Conservation (phyloP, 2,888 invertebrate genomes). For the Bruchidius siliquastri region DNA sequence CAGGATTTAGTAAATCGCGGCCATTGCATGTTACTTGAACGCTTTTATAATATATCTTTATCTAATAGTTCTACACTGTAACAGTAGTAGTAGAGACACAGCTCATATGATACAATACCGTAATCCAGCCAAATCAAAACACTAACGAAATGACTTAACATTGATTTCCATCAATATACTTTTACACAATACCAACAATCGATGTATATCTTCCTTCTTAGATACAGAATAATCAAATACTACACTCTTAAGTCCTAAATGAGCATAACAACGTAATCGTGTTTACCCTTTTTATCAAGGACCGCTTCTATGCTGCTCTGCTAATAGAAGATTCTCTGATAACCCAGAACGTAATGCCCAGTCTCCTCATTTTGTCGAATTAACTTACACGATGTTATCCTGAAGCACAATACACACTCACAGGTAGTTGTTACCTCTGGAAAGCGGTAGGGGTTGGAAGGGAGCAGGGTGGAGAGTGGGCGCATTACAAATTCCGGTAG, state of each 20-base stretch:
- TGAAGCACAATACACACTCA: not conserved
- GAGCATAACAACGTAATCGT: not conserved
- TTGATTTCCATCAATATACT: no score
- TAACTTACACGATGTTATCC: not conserved
- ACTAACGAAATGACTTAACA: no score
- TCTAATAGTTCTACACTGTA: no score
- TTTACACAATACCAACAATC: no score
- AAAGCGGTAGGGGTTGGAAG: not conserved
- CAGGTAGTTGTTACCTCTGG: not conserved
- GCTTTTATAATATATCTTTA: no score
- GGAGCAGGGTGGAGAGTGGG: not conserved
- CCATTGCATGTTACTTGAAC: no score
- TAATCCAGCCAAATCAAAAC: no score
- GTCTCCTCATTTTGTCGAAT: not conserved
- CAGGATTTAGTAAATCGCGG: no score
- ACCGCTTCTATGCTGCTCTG: not conserved
- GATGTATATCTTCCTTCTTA: no score
- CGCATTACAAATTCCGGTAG: not conserved
- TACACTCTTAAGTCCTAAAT: not conserved
- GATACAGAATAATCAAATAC: no score
- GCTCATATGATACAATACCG: no score
- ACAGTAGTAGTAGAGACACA: no score
- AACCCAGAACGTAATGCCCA: not conserved
- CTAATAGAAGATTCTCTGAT: not conserved
- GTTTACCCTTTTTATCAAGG: not conserved